A percentile compares a stretch with the other conserved stretches of the same genome.
These are phyloP conservation scores for Dromococcyx pavoninus DNA, from an alignment of 2,797 vertebrate genomes.

Conservation along the genomic window DNA sequence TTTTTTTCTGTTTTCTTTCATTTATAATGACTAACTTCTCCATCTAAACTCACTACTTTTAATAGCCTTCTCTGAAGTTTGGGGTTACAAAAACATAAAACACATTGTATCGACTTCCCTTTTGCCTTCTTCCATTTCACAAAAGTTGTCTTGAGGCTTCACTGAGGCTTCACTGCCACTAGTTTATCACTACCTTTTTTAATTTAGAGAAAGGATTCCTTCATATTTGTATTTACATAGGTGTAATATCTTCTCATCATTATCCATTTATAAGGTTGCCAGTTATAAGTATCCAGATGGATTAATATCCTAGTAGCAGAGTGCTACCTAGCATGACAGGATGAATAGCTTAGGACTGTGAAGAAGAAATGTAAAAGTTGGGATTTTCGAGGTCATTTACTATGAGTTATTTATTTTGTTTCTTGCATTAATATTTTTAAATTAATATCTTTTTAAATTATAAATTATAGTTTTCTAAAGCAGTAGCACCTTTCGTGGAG, in stretches of 20 bases:
- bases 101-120: not conserved
- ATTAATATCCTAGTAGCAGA: not conserved
- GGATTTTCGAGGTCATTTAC: not conserved
- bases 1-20: not conserved
- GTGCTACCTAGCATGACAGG: not conserved
- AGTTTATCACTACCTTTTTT: not conserved
- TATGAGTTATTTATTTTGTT: not conserved
- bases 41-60: not conserved
- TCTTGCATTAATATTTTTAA: not conserved
- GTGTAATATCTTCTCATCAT: not conserved
- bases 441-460: not conserved
- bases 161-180: not conserved
- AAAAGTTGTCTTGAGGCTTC: not conserved
- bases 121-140: not conserved
- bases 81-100: not conserved
- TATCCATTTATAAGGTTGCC: not conserved
- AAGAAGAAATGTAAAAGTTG: not conserved
- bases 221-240: not conserved
- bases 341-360: not conserved
- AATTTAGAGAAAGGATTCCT: not conserved
- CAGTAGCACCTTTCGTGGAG: not conserved
- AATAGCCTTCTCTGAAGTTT: not conserved
- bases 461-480: not conserved
- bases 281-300: not conserved
- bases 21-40: not conserved